Percentiles rank a stretch among this genome's conserved stretches.
Conservation (phyloP, 2,113 vertebrate species). For the Periophthalmodon schlosseri region DNA sequence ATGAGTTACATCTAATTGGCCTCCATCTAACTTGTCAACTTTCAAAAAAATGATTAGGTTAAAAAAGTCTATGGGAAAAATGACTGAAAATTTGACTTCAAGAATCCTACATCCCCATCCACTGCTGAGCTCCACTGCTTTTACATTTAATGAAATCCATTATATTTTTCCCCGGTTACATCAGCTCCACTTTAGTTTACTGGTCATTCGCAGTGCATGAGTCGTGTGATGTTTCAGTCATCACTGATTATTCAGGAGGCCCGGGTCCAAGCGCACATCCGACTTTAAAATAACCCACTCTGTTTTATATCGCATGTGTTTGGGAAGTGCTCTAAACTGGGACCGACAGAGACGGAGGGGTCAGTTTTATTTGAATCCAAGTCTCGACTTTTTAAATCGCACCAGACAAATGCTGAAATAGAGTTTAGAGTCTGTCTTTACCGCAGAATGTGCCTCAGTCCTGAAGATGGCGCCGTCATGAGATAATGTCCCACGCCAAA, state of each 20-base stretch:
- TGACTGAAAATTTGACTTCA: no score
- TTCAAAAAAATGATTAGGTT: no score
- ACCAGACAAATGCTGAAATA: conserved; percentile 37
- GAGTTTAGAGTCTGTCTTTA: background rate
- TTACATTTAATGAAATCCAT: background rate
- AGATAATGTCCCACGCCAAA: conserved; percentile 2
- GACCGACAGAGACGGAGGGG: conserved; percentile 30
- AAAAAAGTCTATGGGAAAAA: no score
- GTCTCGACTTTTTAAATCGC: conserved; percentile 40
- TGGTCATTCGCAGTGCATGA: conserved; percentile 30
- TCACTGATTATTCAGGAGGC: conserved; percentile 17
- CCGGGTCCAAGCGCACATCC: background rate
- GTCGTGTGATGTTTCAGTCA: conserved; percentile 28
- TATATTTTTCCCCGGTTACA: background rate
- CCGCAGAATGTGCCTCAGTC: background rate
- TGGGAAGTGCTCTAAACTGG: conserved; percentile 14
- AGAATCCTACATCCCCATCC: no score
- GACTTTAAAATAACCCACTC: conserved; percentile 39
- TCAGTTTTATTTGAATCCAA: conserved; percentile 33
- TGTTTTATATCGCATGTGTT: conserved; percentile 33
- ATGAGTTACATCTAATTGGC: background rate
- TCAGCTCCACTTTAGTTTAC: conserved; percentile 2
- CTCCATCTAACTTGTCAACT: no score
- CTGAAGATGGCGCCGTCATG: background rate
- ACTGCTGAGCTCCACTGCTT: background rate